These are phyloP conservation scores for Deilephila elpenor DNA, from an alignment of 2,888 invertebrate genomes.

Conservation along the genomic window DNA sequence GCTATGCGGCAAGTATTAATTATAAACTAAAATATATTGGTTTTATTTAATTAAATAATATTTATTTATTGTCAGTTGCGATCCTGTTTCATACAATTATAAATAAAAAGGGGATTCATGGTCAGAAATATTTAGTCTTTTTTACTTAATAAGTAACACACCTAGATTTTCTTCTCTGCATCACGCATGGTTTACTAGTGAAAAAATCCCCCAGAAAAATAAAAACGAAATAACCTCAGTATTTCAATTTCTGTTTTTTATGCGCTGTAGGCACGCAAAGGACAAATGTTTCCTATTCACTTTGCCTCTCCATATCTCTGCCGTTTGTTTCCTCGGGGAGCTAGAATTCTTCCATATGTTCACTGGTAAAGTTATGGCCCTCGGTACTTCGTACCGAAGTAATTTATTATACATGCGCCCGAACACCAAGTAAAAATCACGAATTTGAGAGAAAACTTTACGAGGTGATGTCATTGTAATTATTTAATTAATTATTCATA, in stretches of 20 bases:
- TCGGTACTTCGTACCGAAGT: background rate
- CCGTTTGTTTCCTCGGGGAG: background rate
- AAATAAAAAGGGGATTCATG: too few species aligned
- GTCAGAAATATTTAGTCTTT: too few species aligned
- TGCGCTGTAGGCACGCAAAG: background rate
- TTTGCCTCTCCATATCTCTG: background rate
- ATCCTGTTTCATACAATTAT: too few species aligned
- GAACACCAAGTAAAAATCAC: background rate
- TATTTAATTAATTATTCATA: background rate
- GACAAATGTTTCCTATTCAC: conserved; percentile 12
- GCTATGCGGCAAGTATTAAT: too few species aligned
- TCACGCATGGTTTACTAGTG: too few species aligned
- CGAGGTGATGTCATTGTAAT: background rate
- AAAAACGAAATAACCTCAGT: background rate
- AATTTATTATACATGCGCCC: conserved; percentile 5
- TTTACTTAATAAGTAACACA: too few species aligned
- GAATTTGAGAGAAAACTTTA: background rate
- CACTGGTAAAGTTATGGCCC: background rate
- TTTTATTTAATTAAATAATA: too few species aligned
- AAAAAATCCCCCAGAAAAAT: too few species aligned
- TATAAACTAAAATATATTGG: too few species aligned
- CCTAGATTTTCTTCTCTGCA: too few species aligned
- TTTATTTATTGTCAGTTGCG: too few species aligned
- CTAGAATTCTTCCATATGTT: conserved; percentile 2
- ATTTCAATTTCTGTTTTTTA: conserved; percentile 5